phyloP scores from a whole-genome alignment of 1,140 invertebrate genomes.

The Ips nitidus region DNA sequence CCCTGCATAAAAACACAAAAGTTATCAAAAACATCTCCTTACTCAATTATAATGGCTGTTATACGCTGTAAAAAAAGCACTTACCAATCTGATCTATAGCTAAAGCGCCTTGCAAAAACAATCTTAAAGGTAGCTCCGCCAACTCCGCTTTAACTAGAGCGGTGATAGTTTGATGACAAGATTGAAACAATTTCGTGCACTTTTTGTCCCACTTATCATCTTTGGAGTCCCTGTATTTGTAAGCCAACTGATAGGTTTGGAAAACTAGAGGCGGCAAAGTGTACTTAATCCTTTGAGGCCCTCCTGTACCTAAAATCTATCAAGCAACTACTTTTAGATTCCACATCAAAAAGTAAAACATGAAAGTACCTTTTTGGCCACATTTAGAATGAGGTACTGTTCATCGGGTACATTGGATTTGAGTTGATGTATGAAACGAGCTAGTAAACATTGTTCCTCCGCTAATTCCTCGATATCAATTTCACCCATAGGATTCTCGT shows the following conservation, averaged over 20 bases:
- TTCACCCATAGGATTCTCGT: slow-evolving; percentile 67
- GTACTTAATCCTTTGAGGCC: slow-evolving; percentile 83
- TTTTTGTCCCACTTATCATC: slow-evolving; percentile 98
- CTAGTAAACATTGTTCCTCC: slow-evolving; percentile 93
- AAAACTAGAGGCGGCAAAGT: slow-evolving; percentile 97
- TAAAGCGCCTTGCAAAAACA: slow-evolving; percentile 94
- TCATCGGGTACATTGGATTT: slow-evolving; percentile 84
- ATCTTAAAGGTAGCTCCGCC: slow-evolving; percentile 86
- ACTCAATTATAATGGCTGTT: neutral
- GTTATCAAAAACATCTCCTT: neutral
- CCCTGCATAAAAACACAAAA: slow-evolving; percentile 9
- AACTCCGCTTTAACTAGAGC: slow-evolving; percentile 92
- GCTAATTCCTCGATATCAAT: slow-evolving; percentile 93
- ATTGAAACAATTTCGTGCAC: slow-evolving; percentile 97
- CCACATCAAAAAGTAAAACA: slow-evolving; percentile 3
- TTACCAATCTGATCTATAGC: slow-evolving; percentile 82
- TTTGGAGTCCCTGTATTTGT: slow-evolving; percentile 75
- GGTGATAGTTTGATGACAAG: slow-evolving; percentile 93
- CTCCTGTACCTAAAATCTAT: slow-evolving; percentile 78
- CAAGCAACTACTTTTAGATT: slow-evolving; percentile 21
- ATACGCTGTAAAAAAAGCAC: neutral
- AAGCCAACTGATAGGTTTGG: slow-evolving; percentile 88
- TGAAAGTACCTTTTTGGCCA: slow-evolving; percentile 72
- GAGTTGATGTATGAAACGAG: slow-evolving; percentile 87
- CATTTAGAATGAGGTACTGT: slow-evolving; percentile 88